Evolutionary conservation across 2,888 invertebrate species (phyloP), one percentile per base, ranked within the genome.

Genomic region (Doris montereyensis): DNA sequence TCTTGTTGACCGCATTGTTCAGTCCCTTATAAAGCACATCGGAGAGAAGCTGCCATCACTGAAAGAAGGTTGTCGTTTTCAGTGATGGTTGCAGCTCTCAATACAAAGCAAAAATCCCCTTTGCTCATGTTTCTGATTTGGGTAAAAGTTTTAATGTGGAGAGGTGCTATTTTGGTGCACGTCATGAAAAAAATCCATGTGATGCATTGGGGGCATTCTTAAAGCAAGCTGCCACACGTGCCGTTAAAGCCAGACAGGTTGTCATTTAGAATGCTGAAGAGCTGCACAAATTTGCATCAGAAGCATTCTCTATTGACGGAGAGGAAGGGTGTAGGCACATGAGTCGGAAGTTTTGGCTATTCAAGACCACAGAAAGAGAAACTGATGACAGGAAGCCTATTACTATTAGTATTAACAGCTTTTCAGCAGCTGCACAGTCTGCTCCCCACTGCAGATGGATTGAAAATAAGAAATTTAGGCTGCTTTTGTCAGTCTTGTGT

Each of bases 51-150:
- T 1, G 10, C 24, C 13, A 3, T 41, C 60, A n/a, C n/a, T n/a
- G n/a, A 8, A 35, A 32, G 28, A 13, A 68, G 3, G 21, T 35
- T 8, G 3, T 58, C 32, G 32, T 79, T 28, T 79, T 70, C 28
- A 76, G 76, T 76, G 79, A 76, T 34, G 79, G 76, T 4, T 79
- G 79, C 28, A 32, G 30, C 4, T 5, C 62, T 8, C 79, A 79
- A 34, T 79, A 79, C 58, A 79, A 72, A n/a, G 35, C 62, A 26
- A 71, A 60, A 58, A 28, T 79, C n/a, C 75, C 79, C 2, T 79
- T 79, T 32, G 17, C 28, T 1, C 26, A 79, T 28, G 32, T 79
- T 30, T 52, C 58, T 17, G 41, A 57, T 17, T 5, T 4, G 24
- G 71, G 35, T 17, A n/a, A 17, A 2, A 35, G 13, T 5, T 10